Evolutionary conservation across 2,113 vertebrate species (phyloP).

Genomic region (Phoenicopterus ruber): DNA sequence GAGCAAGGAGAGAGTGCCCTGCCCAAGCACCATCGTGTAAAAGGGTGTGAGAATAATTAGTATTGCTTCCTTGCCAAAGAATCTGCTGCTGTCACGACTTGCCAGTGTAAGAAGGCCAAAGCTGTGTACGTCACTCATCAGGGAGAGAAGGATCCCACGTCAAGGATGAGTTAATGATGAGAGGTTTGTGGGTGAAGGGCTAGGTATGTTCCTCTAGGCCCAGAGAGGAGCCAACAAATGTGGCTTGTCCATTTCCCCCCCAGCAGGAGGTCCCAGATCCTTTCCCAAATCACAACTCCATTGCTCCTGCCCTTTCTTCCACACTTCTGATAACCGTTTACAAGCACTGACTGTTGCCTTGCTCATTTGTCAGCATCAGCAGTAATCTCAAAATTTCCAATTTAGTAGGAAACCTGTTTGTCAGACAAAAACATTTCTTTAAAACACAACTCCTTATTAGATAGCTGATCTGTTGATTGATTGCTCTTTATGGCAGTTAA

Average conservation of each 20-base stretch:
- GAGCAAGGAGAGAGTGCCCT: not conserved
- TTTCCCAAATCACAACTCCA: not conserved
- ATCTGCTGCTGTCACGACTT: not conserved
- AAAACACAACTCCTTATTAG: not conserved
- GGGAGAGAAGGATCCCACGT: fast-evolving
- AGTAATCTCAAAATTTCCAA: not conserved
- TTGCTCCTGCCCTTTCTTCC: not conserved
- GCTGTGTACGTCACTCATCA: fast-evolving
- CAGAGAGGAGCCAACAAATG: no score
- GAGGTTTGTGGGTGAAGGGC: not conserved
- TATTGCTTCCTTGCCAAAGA: not conserved
- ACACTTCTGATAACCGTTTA: not conserved
- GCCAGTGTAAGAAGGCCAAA: not conserved
- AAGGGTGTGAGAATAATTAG: not conserved
- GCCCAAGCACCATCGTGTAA: fast-evolving
- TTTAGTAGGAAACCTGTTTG: not conserved
- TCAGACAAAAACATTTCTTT: not conserved
- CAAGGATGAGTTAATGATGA: not conserved
- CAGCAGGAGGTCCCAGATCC: not conserved
- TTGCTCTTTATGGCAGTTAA: not conserved
- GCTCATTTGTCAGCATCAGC: not conserved
- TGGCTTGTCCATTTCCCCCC: not conserved
- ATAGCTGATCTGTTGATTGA: not conserved
- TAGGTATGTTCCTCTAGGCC: not conserved
- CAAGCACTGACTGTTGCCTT: not conserved